Base-by-base conservation (phyloP, 2,113 vertebrate genomes). In the Myocastor coypus region DNA sequence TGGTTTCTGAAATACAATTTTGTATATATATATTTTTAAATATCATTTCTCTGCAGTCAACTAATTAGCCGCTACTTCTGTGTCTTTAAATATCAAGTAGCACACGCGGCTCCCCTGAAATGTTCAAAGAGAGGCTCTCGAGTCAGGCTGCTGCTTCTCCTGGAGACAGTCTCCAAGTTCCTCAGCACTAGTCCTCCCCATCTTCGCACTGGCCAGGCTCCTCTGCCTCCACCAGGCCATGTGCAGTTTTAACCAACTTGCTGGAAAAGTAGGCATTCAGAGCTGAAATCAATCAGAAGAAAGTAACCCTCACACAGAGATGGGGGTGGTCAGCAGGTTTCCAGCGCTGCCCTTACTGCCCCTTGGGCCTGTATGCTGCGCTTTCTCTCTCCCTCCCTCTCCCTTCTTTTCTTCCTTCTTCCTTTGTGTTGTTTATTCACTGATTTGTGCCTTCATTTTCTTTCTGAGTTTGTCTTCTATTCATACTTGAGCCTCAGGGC, bases 191-290 rank as follows among this genome's bases (percentile, higher is more conserved):
- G 69, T 68, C 80, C 93, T 11, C 57, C 37, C 68, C 40, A 77
- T 42, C 55, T 66, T 14, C 14, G 81, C 40, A 46, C 37, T 55
- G 46, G 37, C 32, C 8, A 87, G 42, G 66, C 0, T 5, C 42
- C 68, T 94, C 89, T 82, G 84, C 34, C 13, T 42, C 66, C 96
- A 28, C 37, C 55, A 59, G 4, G 81, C 73, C 82, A 3, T 0
- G 81, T 81, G 34, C 12, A 97, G 96, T 96, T 85, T 83, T 64
- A 97, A 92, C 42, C 84, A 66, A 97, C 75, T 96, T 95, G 37
- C 83, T 96, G 97, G 91, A 97, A 97, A 96, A 98, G 97, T 95
- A 46, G 73, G 85, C 77, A 11, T 95, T 98, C 92, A 95, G 87
- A 59, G 42, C 22, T 95, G 83, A 96, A 97, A 95, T 92, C 97